A percentile compares a stretch with the other conserved stretches of the same genome.
Conservation (phyloP, 2,888 invertebrate species). For the Alentia gelatinosa region DNA sequence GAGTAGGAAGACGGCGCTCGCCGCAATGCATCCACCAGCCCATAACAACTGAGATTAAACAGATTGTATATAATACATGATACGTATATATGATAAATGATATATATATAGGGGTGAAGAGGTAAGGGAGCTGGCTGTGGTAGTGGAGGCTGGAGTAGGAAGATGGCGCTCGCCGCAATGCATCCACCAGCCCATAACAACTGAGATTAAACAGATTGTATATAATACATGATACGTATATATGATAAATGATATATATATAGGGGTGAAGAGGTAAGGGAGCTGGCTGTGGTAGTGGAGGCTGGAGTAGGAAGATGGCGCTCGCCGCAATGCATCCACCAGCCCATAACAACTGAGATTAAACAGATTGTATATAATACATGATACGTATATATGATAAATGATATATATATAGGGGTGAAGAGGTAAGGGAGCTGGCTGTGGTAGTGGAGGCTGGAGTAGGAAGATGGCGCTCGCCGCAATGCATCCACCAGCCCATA, state of each 20-base stretch:
- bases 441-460: conserved; percentile 63
- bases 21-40: conserved; percentile 63
- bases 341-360: conserved; percentile 61
- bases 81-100: no score
- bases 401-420: no score
- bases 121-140: conserved; percentile 65
- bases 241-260: no score
- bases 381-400: no score
- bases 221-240: no score
- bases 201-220: conserved; percentile 42
- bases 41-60: conserved; percentile 57
- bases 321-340: conserved; percentile 63
- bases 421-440: conserved; percentile 64
- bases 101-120: conserved; percentile 60
- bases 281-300: conserved; percentile 65
- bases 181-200: conserved; percentile 63
- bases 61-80: neutral
- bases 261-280: conserved; percentile 61
- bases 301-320: conserved; percentile 62
- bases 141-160: conserved; percentile 64
- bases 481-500: conserved; percentile 63
- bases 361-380: neutral
- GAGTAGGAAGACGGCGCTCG: conserved; percentile 63
- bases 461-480: conserved; percentile 63
- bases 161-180: conserved; percentile 61